Evolutionary conservation across 2,797 vertebrate genomes (phyloP).

Genomic region (Pipistrellus kuhlii): DNA sequence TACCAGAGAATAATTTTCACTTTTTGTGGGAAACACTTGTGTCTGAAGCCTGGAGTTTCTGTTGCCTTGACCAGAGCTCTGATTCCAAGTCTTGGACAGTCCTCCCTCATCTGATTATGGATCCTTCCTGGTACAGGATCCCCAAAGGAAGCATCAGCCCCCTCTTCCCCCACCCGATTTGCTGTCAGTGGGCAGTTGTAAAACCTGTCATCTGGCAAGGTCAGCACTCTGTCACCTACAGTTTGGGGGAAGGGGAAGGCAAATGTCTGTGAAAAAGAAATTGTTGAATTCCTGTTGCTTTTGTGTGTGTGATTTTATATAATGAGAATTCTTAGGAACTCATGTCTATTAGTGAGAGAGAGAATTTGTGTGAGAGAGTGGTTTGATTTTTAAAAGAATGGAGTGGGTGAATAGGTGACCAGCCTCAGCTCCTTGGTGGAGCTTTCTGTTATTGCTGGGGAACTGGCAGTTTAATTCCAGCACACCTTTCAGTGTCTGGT

Average conservation of each 20-base stretch:
- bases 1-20: neutral
- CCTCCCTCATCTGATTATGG: neutral
- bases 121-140: neutral
- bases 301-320: slow-evolving; percentile 20
- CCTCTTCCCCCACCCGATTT: neutral
- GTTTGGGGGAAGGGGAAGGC: neutral
- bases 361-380: neutral
- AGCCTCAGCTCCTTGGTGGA: neutral
- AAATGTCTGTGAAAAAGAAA: slow-evolving; percentile 34
- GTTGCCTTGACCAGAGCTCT: neutral
- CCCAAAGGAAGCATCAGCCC: neutral
- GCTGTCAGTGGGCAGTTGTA: neutral
- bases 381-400: slow-evolving; percentile 5
- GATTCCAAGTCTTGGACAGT: neutral
- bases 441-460: neutral
- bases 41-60: neutral
- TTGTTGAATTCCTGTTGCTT: slow-evolving; percentile 19
- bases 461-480: slow-evolving; percentile 2
- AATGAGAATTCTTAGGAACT: slow-evolving; percentile 10
- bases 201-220: neutral
- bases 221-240: neutral
- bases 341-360: neutral
- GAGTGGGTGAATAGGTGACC: neutral
- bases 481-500: neutral
- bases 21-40: neutral